A percentile compares a stretch with the other conserved stretches of the same genome.
Conservation (phyloP, 2,113 vertebrate genomes). For the Paraplagusia blochii region DNA sequence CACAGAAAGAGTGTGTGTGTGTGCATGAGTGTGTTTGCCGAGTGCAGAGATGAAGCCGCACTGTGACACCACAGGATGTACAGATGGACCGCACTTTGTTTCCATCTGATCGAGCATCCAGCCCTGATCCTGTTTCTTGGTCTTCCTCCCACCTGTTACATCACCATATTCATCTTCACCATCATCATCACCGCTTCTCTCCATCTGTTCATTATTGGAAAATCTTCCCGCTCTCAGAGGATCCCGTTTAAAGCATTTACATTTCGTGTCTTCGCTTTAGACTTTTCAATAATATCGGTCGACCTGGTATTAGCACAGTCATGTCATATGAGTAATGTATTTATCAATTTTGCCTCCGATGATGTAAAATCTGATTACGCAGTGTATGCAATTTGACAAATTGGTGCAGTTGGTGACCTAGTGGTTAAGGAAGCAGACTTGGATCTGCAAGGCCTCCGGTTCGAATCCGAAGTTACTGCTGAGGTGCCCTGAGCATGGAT, state of each 20-base stretch:
- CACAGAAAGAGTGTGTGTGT: slow-evolving; percentile 4
- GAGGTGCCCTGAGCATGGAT: too few relatives aligned
- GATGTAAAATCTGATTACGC: too few relatives aligned
- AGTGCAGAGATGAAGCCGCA: slow-evolving; percentile 32
- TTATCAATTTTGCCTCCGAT: too few relatives aligned
- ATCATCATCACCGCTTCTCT: not conserved
- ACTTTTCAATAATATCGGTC: too few relatives aligned
- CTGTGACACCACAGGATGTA: slow-evolving; percentile 35
- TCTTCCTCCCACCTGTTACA: slow-evolving; percentile 3
- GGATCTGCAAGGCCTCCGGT: too few relatives aligned
- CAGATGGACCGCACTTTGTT: slow-evolving; percentile 43
- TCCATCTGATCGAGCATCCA: slow-evolving; percentile 2
- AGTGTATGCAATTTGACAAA: too few relatives aligned
- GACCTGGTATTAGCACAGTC: too few relatives aligned
- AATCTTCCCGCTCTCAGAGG: slow-evolving; percentile 11
- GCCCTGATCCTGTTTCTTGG: slow-evolving; percentile 17
- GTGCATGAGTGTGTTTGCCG: slow-evolving; percentile 14
- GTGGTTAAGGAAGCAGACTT: too few relatives aligned
- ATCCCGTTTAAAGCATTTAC: not conserved
- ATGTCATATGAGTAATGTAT: too few relatives aligned
- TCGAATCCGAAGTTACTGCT: too few relatives aligned
- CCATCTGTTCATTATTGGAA: not conserved
- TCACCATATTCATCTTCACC: not conserved
- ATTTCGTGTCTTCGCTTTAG: too few relatives aligned
- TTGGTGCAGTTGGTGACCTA: too few relatives aligned